Conservation (phyloP, 2,888 invertebrate species). For the Drosophila kambysellisi region DNA sequence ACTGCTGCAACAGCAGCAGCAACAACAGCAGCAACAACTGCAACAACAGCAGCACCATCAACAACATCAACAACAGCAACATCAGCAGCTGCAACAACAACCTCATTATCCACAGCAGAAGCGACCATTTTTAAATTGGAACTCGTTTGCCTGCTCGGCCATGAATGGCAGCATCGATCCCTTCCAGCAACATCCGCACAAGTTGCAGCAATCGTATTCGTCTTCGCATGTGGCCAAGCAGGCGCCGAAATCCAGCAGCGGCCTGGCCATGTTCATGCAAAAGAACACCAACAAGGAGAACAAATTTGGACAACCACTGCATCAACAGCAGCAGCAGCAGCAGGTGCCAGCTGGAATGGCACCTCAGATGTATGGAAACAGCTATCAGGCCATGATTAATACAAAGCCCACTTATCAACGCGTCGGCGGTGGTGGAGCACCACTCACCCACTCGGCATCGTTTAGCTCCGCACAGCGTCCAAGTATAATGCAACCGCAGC, state of each 20-base stretch:
- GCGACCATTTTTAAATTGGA: conserved; percentile 83
- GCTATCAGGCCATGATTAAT: conserved; percentile 53
- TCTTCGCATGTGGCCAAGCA: conserved; percentile 76
- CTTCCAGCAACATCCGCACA: conserved; percentile 67
- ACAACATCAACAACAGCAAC: conserved; percentile 63
- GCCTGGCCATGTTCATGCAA: conserved; percentile 65
- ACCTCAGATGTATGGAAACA: conserved; percentile 67
- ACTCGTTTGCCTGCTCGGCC: conserved; percentile 82
- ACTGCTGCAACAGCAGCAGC: conserved; percentile 74
- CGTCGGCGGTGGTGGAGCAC: conserved; percentile 38
- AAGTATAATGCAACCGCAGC: conserved; percentile 57
- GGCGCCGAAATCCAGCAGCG: conserved; percentile 55
- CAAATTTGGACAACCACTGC: conserved; percentile 67
- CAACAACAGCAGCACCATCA: conserved; percentile 60
- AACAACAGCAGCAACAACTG: conserved; percentile 75
- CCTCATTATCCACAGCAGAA: conserved; percentile 80
- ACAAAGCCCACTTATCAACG: conserved; percentile 59
- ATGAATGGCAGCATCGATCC: conserved; percentile 81
- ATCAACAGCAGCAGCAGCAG: conserved; percentile 26
- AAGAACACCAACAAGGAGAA: conserved; percentile 82
- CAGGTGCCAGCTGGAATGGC: conserved; percentile 48
- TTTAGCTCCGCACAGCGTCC: conserved; percentile 81
- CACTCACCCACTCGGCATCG: conserved; percentile 82
- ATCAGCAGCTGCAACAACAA: conserved; percentile 58
- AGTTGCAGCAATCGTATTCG: conserved; percentile 74